Percentiles rank a stretch among this genome's conserved stretches.
Conservation (phyloP, 2,888 invertebrate genomes). For the Cataglyphis livida region DNA sequence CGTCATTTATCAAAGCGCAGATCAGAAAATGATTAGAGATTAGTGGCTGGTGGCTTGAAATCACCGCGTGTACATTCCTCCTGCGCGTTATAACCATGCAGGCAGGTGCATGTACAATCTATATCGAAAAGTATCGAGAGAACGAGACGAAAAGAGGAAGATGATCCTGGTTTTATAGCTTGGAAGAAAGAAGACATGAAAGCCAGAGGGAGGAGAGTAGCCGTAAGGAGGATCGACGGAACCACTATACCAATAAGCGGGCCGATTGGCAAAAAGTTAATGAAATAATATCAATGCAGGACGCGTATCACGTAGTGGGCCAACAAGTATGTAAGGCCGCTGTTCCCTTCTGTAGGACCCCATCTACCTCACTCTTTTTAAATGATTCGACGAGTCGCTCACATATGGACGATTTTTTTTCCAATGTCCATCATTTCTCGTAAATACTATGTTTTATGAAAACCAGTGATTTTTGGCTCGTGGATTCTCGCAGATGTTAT, state of each 20-base stretch:
- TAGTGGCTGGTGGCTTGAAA: neutral
- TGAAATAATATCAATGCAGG: slow-evolving; percentile 85
- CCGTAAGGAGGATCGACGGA: slow-evolving; percentile 72
- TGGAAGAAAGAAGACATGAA: slow-evolving; percentile 51
- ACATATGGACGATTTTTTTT: slow-evolving; percentile 56
- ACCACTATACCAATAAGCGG: slow-evolving; percentile 78
- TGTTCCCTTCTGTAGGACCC: slow-evolving; percentile 52
- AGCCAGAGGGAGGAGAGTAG: slow-evolving; percentile 62
- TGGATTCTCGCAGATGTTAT: slow-evolving; percentile 8
- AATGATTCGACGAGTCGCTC: slow-evolving; percentile 43
- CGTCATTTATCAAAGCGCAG: neutral
- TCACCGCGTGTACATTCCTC: neutral
- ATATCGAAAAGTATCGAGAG: slow-evolving; percentile 65
- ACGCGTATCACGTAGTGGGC: slow-evolving; percentile 84
- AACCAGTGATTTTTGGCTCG: slow-evolving; percentile 9
- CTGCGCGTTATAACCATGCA: slow-evolving; percentile 64
- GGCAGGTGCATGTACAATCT: slow-evolving; percentile 75
- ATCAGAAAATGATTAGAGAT: neutral
- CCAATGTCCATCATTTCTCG: slow-evolving; percentile 45
- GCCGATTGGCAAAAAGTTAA: slow-evolving; percentile 82
- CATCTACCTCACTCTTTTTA: slow-evolving; percentile 42
- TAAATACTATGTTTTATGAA: slow-evolving; percentile 27
- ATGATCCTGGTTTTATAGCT: slow-evolving; percentile 56
- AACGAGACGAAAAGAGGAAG: slow-evolving; percentile 68
- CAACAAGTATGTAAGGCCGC: slow-evolving; percentile 78